These are phyloP conservation scores for Taphrorychus bicolor DNA, from an alignment of 2,888 invertebrate genomes.

Conservation along the genomic window DNA sequence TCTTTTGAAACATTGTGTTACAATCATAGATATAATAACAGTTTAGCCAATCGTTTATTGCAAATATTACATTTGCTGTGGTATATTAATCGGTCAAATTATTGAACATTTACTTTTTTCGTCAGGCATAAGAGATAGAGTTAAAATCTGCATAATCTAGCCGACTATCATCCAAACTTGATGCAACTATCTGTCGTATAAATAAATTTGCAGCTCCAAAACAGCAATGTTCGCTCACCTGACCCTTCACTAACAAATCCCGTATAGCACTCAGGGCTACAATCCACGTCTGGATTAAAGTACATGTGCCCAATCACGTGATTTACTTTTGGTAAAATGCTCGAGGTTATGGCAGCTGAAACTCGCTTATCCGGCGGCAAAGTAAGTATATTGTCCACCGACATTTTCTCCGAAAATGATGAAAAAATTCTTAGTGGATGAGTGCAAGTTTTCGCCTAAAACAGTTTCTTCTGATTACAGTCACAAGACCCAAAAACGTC, in stretches of 20 bases:
- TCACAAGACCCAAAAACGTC: background rate
- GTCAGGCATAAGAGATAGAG: no score
- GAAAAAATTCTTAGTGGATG: constrained; percentile 82
- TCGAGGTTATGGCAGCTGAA: constrained; percentile 59
- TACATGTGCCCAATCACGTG: constrained; percentile 67
- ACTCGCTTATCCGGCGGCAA: constrained; percentile 70
- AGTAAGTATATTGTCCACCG: constrained; percentile 71
- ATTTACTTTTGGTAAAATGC: constrained; percentile 62
- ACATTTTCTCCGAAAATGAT: constrained; percentile 81
- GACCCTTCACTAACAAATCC: constrained; percentile 72
- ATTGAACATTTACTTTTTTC: no score
- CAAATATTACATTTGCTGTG: no score
- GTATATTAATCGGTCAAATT: no score
- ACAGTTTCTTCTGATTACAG: background rate
- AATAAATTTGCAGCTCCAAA: no score
- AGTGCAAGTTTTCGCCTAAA: constrained; percentile 78
- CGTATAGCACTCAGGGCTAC: constrained; percentile 78
- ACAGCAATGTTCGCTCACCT: constrained; percentile 67
- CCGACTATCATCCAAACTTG: no score
- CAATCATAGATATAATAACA: no score
- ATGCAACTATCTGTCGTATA: no score
- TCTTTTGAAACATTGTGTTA: no score
- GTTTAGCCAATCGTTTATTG: no score
- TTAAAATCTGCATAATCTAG: no score
- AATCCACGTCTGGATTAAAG: constrained; percentile 77